Percentiles rank a stretch among this genome's conserved stretches.
phyloP scores from a whole-genome alignment of 2,113 vertebrate genomes.

The Triplophysa rosa region DNA sequence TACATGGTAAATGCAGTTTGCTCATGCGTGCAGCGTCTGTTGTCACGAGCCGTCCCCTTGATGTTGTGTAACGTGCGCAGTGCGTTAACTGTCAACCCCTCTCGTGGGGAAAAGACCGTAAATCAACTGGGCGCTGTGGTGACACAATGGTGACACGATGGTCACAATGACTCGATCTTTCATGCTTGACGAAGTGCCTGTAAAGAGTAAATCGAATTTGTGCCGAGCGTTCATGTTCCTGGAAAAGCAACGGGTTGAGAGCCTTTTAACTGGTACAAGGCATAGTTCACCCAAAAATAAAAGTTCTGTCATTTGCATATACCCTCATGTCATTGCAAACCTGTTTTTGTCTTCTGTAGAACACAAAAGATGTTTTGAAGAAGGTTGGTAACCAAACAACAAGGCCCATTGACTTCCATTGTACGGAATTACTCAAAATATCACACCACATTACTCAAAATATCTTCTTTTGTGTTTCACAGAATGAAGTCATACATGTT shows the following conservation, averaged over 20 bases:
- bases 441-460: too few relatives aligned
- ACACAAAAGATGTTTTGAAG: too few relatives aligned
- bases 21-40: constrained; percentile 40
- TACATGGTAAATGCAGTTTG: constrained; percentile 47
- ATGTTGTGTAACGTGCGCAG: constrained; percentile 12
- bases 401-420: too few relatives aligned
- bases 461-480: too few relatives aligned
- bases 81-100: constrained; percentile 1
- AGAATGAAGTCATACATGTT: too few relatives aligned
- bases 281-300: too few relatives aligned
- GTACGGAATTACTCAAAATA: too few relatives aligned
- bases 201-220: constrained; percentile 29
- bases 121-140: constrained; percentile 28
- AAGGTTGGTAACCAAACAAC: too few relatives aligned
- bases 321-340: too few relatives aligned
- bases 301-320: too few relatives aligned
- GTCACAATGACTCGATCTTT: constrained; percentile 34
- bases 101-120: neutral
- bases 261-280: constrained; percentile 11
- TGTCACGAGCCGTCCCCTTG: neutral
- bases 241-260: constrained; percentile 1
- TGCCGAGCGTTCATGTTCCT: neutral
- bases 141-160: constrained; percentile 27
- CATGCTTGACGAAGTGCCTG: constrained; percentile 28
- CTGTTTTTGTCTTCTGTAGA: too few relatives aligned